These are phyloP conservation scores for Abscondita cerata DNA, from an alignment of 2,888 invertebrate species.

Conservation along the genomic window DNA sequence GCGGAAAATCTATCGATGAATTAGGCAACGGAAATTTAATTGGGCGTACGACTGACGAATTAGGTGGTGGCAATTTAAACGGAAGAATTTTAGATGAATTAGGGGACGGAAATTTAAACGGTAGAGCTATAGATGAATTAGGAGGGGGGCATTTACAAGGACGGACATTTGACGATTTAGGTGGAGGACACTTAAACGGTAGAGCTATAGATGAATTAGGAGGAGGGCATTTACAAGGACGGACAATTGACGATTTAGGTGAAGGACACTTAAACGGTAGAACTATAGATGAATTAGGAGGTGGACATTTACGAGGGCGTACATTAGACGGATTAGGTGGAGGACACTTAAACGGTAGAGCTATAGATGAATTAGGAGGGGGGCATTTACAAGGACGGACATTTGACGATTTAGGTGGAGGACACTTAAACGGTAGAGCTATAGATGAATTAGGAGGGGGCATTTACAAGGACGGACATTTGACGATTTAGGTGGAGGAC, in stretches of 20 bases:
- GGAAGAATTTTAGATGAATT: constrained; percentile 17
- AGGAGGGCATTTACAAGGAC: constrained; percentile 36
- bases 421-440: constrained; percentile 23
- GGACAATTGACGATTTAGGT: constrained; percentile 36
- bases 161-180: no score
- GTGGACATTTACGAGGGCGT: background rate
- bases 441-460: constrained; percentile 38
- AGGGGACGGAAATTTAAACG: constrained; percentile 38
- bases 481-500: constrained; percentile 37
- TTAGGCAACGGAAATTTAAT: background rate
- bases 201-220: no score
- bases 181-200: no score
- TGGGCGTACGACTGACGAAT: background rate
- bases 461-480: constrained; percentile 34
- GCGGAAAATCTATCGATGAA: background rate
- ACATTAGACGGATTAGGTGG: background rate
- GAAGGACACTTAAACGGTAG: constrained; percentile 17
- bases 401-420: constrained; percentile 30
- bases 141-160: no score
- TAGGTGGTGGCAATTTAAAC: background rate
- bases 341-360: background rate
- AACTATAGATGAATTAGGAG: constrained; percentile 1
- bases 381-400: constrained; percentile 7
- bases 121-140: no score
- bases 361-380: background rate